These are phyloP conservation scores for Haemorhous mexicanus DNA, from an alignment of 2,113 vertebrate species.

Conservation along the genomic window DNA sequence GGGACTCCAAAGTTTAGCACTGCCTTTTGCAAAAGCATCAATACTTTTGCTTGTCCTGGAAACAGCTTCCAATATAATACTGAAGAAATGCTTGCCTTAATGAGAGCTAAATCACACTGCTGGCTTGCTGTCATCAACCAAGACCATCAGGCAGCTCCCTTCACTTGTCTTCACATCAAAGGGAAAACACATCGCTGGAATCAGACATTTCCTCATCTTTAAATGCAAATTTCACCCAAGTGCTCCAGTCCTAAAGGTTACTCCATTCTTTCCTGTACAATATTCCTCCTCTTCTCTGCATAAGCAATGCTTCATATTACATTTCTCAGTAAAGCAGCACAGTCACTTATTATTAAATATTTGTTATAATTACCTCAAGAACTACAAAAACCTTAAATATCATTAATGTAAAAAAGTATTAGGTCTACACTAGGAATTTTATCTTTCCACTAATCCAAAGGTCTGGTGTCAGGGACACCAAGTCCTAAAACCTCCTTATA, in stretches of 20 bases:
- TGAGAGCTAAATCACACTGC: background rate
- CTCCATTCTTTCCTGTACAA: background rate
- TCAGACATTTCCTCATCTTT: background rate
- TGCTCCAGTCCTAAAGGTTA: background rate
- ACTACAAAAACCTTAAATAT: background rate
- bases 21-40: background rate
- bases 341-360: background rate
- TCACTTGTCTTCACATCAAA: background rate
- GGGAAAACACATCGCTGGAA: background rate
- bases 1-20: background rate
- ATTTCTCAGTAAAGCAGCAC: background rate
- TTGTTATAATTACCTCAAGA: background rate
- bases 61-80: background rate
- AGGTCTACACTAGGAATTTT: background rate
- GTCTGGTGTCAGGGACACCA: background rate
- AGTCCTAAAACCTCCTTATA: background rate
- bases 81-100: background rate
- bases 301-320: background rate
- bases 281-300: background rate
- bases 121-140: background rate
- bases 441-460: background rate
- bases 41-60: background rate
- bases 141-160: background rate
- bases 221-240: background rate
- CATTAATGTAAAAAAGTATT: background rate